Evolutionary conservation across 1,140 invertebrate genomes (phyloP).

Genomic region (Cyphomyrmex costatus): DNA sequence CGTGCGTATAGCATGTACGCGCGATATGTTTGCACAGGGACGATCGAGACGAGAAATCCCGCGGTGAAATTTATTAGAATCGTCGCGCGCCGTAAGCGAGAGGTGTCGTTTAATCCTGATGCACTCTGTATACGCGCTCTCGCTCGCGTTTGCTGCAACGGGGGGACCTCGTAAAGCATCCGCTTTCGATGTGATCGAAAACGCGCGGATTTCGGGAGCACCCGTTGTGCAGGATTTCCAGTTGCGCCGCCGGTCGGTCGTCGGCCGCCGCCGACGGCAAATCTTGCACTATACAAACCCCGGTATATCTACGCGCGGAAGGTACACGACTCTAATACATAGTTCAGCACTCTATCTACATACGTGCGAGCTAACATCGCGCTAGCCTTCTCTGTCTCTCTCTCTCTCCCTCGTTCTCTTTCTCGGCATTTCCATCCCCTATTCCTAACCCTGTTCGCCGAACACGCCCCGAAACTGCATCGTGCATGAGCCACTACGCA

Average conservation of each 20-base stretch:
- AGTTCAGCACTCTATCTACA: conserved; percentile 84
- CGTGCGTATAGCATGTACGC: background rate
- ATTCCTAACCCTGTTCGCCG: conserved; percentile 70
- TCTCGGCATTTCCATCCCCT: conserved; percentile 70
- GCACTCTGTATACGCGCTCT: conserved; percentile 23
- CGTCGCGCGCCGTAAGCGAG: conserved; percentile 20
- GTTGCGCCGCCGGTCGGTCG: conserved; percentile 61
- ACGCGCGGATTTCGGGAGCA: conserved; percentile 69
- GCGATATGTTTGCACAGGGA: conserved; percentile 9
- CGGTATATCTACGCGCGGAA: conserved; percentile 78
- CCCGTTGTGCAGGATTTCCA: conserved; percentile 76
- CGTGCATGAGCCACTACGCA: conserved; percentile 52
- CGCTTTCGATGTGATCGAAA: conserved; percentile 53
- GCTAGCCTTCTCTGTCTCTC: conserved; percentile 78
- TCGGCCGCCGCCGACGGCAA: conserved; percentile 77
- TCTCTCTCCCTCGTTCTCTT: conserved; percentile 44
- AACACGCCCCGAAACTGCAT: conserved; percentile 70
- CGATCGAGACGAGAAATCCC: conserved; percentile 56
- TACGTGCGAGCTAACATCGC: conserved; percentile 81
- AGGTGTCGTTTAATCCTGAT: conserved; percentile 63
- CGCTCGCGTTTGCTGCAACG: background rate
- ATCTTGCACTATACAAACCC: conserved; percentile 82
- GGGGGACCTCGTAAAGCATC: conserved; percentile 42
- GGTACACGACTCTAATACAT: conserved; percentile 84
- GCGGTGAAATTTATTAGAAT: conserved; percentile 63